Conservation (phyloP, 2,888 invertebrate species). For the Microctonus hyperodae region DNA sequence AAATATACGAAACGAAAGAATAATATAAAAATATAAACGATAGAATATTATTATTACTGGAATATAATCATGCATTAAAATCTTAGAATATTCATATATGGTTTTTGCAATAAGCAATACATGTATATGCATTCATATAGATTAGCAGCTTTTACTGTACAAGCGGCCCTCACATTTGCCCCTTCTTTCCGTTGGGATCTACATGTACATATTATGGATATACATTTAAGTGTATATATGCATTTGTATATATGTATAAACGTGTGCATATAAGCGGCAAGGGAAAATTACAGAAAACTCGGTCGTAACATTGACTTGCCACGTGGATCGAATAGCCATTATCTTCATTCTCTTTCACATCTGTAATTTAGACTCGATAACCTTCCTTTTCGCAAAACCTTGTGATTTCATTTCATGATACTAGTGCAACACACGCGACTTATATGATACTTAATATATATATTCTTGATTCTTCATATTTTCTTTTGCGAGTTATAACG, state of each 20-base stretch:
- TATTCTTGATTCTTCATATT: constrained; percentile 21
- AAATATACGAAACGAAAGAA: not conserved
- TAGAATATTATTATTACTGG: not conserved
- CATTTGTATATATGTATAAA: not conserved
- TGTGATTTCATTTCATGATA: constrained; percentile 27
- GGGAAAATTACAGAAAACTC: constrained; percentile 43
- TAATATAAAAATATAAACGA: not conserved
- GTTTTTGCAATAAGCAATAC: constrained; percentile 1
- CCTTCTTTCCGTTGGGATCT: constrained; percentile 21
- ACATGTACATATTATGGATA: not conserved
- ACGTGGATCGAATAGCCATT: constrained; percentile 33
- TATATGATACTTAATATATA: constrained; percentile 29
- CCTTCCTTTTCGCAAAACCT: constrained; percentile 41
- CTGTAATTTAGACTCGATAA: constrained; percentile 44
- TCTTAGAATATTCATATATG: not conserved
- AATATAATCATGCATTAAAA: not conserved
- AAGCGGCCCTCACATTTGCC: constrained; percentile 23
- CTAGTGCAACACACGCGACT: constrained; percentile 33
- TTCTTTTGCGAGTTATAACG: constrained; percentile 23
- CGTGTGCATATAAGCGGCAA: constrained; percentile 32
- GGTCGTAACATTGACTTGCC: constrained; percentile 38
- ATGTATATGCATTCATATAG: not conserved
- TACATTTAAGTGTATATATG: not conserved
- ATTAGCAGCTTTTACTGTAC: constrained; percentile 7
- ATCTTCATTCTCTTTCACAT: constrained; percentile 35